Evolutionary conservation across 2,888 invertebrate species (phyloP), one percentile per base, ranked within the genome.

Genomic region (Metacarcinus magister): DNA sequence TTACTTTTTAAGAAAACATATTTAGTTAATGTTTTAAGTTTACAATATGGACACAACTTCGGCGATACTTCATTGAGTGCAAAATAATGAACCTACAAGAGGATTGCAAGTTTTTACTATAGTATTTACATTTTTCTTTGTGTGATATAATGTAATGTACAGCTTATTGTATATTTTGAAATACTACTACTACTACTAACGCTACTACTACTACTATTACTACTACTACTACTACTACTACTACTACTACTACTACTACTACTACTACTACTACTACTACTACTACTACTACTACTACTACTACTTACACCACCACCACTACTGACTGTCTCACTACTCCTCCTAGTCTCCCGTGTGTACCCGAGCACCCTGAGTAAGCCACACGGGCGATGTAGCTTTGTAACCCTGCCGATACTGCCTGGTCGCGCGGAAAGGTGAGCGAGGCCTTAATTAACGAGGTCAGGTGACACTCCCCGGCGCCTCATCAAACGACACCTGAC

Each of bases 401-500:
- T 46, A 46, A 46, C 91, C 44, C 43, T 46, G 91, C 19, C 43
- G 46, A 46, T 91, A 43, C 44, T 16, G 46, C 46, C 46, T 91
- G 91, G 91, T 91, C 23, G 19, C 46, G 43, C 91, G 91, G 46
- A 44, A 91, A 43, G 46, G 44, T 91, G 46, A 91, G 46, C 91
- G 46, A 43, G 44, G 32, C 46, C 46, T 91, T 91, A 46, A 46
- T 91, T 91, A 46, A 91, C 46, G 44, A 46, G 91, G 91, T 91
- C 44, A 46, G 43, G 43, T 91, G 43, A 46, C 46, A 91, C 46
- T 46, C 91, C 91, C 82, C 82, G 32, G 82, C 82, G 82, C 82
- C 82, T 82, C 82, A 82, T 82, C 82, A 82, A 82, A 82, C 82
- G 82, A 82, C 82, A 82, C 82, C 82, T 82, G 82, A 82, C 82